phyloP scores from a whole-genome alignment of 2,113 vertebrate genomes.

The Indicator maculatus region DNA sequence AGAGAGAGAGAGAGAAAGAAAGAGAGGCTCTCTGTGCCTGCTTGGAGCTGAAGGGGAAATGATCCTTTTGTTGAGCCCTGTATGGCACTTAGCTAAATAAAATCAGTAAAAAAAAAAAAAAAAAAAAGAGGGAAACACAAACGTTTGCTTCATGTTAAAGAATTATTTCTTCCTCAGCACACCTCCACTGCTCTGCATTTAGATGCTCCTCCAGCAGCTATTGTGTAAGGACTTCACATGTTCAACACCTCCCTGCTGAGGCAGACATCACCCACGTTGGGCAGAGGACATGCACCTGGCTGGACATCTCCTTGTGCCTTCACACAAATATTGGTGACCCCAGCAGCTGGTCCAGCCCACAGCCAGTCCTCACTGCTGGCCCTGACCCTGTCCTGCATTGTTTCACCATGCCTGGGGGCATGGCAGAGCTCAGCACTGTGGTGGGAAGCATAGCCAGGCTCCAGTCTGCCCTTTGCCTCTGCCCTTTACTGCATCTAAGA shows the following conservation, averaged over 20 bases:
- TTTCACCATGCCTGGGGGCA: neutral
- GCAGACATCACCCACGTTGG: rapidly evolving
- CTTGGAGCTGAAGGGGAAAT: constrained; percentile 51
- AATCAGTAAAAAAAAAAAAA: neutral
- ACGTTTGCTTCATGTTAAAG: neutral
- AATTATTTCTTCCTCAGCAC: neutral
- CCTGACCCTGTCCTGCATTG: neutral
- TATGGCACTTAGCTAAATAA: constrained; percentile 69
- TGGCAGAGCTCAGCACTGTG: neutral
- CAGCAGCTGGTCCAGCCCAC: neutral
- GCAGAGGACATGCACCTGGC: rapidly evolving
- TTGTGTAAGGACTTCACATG: rapidly evolving
- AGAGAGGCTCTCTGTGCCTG: neutral
- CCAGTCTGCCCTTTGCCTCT: neutral
- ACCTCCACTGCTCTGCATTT: neutral
- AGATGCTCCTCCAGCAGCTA: rapidly evolving
- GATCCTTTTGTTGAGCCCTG: constrained; percentile 61
- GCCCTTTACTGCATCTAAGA: neutral
- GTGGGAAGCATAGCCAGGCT: neutral
- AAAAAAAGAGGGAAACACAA: constrained; percentile 39
- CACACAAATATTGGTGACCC: rapidly evolving
- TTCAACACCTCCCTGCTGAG: neutral
- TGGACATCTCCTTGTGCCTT: rapidly evolving
- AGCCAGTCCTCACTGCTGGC: neutral
- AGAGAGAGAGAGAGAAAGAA: constrained; percentile 1